These are phyloP conservation scores for Saimiri boliviensis DNA, from an alignment of 2,113 vertebrate genomes.

Conservation along the genomic window DNA sequence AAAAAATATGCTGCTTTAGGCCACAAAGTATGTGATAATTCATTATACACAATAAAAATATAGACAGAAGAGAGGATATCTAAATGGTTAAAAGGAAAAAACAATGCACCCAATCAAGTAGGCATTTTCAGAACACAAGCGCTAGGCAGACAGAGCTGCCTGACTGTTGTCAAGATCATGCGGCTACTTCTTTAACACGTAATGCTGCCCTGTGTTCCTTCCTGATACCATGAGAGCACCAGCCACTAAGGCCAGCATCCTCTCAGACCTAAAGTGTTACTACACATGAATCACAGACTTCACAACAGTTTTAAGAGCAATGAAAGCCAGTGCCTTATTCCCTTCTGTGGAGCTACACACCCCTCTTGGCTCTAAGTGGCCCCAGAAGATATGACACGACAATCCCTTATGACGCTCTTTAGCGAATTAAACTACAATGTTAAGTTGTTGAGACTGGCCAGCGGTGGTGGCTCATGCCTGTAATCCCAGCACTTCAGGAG, in stretches of 20 bases:
- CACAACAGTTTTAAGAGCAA: fast-evolving
- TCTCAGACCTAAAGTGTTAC: not conserved
- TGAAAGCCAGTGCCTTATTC: not conserved
- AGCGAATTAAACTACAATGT: not conserved
- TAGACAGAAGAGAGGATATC: not conserved
- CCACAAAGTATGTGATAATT: not conserved
- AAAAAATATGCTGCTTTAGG: not conserved
- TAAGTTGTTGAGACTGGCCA: not conserved
- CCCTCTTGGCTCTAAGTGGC: not conserved
- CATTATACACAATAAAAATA: not conserved
- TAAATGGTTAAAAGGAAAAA: not conserved
- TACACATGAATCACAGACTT: not conserved
- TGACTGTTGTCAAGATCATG: not conserved
- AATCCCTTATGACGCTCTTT: too few species aligned
- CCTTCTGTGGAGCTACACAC: not conserved
- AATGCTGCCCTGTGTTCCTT: not conserved
- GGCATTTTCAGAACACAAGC: not conserved
- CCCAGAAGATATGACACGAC: not conserved
- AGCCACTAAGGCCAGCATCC: not conserved
- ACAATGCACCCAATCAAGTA: not conserved
- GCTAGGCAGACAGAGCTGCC: not conserved
- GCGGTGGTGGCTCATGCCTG: too few species aligned
- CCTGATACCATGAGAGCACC: not conserved
- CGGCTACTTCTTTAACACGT: not conserved
- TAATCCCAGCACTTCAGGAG: too few species aligned